phyloP scores from a whole-genome alignment of 2,797 vertebrate genomes.

The Cirrhinus molitorella region DNA sequence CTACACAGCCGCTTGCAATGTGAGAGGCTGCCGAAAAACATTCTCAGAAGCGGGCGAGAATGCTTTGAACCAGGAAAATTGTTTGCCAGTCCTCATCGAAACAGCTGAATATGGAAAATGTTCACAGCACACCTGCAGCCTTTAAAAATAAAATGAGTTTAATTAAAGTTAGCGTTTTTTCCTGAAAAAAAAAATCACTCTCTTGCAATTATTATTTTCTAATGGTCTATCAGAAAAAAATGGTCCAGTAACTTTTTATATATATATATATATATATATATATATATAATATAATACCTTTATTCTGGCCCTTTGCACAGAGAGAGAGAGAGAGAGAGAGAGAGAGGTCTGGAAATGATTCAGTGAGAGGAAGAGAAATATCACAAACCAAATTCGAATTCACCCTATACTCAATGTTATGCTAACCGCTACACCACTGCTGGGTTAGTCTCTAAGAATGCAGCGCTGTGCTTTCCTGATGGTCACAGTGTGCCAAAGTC shows the following conservation, averaged over 20 bases:
- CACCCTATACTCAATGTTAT: constrained; percentile 61
- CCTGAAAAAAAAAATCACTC: not conserved
- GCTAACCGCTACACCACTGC: constrained; percentile 70
- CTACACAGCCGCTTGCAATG: constrained; percentile 57
- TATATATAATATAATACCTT: not conserved
- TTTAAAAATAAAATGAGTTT: constrained; percentile 13
- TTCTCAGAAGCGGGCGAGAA: constrained; percentile 50
- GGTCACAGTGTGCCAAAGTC: constrained; percentile 75
- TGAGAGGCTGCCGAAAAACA: constrained; percentile 40
- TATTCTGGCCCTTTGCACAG: not conserved
- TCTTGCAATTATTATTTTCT: not conserved
- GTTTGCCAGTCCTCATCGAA: constrained; percentile 63
- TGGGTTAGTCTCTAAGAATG: constrained; percentile 41
- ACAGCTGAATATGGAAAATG: constrained; percentile 66
- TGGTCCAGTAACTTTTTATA: not conserved
- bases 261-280: no score
- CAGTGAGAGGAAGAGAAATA: not conserved
- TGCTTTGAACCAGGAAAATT: constrained; percentile 64
- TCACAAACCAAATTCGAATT: not conserved
- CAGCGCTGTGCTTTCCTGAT: constrained; percentile 69
- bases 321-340: not conserved
- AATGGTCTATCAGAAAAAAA: not conserved
- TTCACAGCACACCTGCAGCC: constrained; percentile 31
- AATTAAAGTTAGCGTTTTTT: constrained; percentile 17
- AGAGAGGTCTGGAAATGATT: constrained; percentile 1